phyloP scores from a whole-genome alignment of 2,888 invertebrate genomes.

The Himalopsyche anomala region DNA sequence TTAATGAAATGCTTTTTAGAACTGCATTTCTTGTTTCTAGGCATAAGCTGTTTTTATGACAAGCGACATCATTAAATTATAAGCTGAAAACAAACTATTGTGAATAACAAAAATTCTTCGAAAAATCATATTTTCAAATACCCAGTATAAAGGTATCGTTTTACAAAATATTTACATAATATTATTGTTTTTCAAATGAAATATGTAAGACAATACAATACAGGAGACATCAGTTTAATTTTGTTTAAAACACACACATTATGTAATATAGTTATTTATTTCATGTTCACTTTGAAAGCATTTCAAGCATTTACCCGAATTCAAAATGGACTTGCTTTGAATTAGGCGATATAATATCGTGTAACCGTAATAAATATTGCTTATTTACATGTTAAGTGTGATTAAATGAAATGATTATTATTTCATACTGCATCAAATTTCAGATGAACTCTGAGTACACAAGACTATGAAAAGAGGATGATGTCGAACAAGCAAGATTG shows the following conservation, averaged over 20 bases:
- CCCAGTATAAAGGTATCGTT: neutral
- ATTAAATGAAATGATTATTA: no score
- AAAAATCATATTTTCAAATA: constrained; percentile 27
- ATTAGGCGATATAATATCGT: no score
- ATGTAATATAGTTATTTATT: neutral
- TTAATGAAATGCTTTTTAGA: neutral
- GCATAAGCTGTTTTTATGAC: constrained; percentile 11
- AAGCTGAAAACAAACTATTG: neutral
- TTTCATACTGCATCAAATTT: no score
- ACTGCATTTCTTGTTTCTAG: constrained; percentile 3
- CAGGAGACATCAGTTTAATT: neutral
- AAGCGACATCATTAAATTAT: neutral
- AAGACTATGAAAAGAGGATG: no score
- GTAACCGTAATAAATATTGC: no score
- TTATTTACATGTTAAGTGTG: no score
- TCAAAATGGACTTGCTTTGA: no score
- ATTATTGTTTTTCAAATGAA: neutral
- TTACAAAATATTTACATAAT: neutral
- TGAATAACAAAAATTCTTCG: constrained; percentile 33
- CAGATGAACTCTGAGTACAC: no score
- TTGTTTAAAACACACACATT: neutral
- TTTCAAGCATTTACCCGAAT: neutral
- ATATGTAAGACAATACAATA: neutral
- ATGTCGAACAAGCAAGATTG: no score
- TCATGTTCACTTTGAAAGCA: neutral